Percentiles rank a stretch among this genome's conserved stretches.
phyloP scores from a whole-genome alignment of 2,888 invertebrate genomes.

The Torymus aiolomorphi region DNA sequence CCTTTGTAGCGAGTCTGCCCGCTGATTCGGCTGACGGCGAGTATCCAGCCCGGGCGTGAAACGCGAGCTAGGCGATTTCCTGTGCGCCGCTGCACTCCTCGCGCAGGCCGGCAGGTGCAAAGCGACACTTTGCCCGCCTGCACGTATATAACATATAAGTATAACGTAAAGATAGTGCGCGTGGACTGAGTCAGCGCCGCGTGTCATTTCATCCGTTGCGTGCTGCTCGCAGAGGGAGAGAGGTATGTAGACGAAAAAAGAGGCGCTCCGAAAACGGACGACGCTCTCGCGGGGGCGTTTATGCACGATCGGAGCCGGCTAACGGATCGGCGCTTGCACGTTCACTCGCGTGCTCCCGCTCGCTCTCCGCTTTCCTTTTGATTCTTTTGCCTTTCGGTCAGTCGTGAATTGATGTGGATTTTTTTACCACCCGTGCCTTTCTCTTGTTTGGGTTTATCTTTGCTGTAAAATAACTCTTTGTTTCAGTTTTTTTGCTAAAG shows the following conservation, averaged over 20 bases:
- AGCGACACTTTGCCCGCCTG: conserved; percentile 40
- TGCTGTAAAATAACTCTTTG: no score
- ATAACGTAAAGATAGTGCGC: neutral
- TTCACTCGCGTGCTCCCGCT: no score
- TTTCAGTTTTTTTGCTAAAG: no score
- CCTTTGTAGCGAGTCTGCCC: no score
- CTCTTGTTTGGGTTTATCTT: no score
- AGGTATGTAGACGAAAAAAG: neutral
- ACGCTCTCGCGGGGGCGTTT: no score
- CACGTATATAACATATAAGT: neutral
- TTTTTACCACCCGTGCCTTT: no score
- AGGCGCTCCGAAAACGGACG: neutral
- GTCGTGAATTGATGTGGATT: no score
- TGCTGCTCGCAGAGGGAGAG: neutral
- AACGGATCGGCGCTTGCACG: no score
- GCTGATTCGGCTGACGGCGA: conserved; percentile 3
- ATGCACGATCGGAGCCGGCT: no score
- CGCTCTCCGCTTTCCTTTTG: no score
- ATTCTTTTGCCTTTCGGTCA: no score
- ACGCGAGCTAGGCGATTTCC: conserved; percentile 53
- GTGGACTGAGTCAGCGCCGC: conserved; percentile 44
- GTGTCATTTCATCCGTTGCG: conserved; percentile 53
- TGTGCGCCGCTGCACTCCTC: conserved; percentile 13
- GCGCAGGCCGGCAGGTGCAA: conserved; percentile 43
- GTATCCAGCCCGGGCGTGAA: conserved; percentile 8